Base-by-base conservation (phyloP, 2,797 vertebrate species). In the Rachycentron canadum region DNA sequence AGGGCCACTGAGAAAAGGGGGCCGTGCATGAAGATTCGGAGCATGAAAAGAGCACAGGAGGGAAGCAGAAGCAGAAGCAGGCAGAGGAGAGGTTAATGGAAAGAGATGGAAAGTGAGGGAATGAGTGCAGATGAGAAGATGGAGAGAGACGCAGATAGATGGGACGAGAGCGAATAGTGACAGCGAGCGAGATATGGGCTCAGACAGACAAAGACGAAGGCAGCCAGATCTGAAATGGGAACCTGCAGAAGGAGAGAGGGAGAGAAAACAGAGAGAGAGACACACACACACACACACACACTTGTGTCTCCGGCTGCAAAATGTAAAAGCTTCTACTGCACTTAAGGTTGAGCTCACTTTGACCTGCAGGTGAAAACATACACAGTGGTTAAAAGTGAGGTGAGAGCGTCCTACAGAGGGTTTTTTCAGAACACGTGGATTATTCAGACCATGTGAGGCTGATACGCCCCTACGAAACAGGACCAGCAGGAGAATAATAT, bases 271-370 rank as follows among this genome's bases (percentile, higher is more conserved):
- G 32, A 38, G 43, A 38, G 58, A n/a, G n/a, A n/a, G n/a, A 50
- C 57, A 71, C 0, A 69, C 76, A 55, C 56, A 77, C 72, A n/a
- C n/a, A 50, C 57, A 71, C 0, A 69, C 76, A 55, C 56, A 77
- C 72, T 76, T 53, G 45, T 47, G 70, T 84, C 67, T 77, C 70
- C 1, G 66, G 50, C 78, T 65, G 76, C 36, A 75, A 82, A 88
- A 87, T 77, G 79, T 80, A 85, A 88, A 88, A 83, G 87, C 74
- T 63, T 82, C 74, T 74, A 73, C 69, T 69, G 78, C 79, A 89
- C 78, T 90, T 71, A 80, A 62, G 52, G 83, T 82, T 85, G 69
- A 83, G 68, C 60, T 84, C 71, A 60, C 53, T 80, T 59, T 77
- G 75, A 86, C 83, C 86, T 28, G 67, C 65, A 73, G 62, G 71